A percentile compares a stretch with the other conserved stretches of the same genome.
Evolutionary conservation across 2,888 invertebrate genomes (phyloP).

Genomic region (Ophion costatus): DNA sequence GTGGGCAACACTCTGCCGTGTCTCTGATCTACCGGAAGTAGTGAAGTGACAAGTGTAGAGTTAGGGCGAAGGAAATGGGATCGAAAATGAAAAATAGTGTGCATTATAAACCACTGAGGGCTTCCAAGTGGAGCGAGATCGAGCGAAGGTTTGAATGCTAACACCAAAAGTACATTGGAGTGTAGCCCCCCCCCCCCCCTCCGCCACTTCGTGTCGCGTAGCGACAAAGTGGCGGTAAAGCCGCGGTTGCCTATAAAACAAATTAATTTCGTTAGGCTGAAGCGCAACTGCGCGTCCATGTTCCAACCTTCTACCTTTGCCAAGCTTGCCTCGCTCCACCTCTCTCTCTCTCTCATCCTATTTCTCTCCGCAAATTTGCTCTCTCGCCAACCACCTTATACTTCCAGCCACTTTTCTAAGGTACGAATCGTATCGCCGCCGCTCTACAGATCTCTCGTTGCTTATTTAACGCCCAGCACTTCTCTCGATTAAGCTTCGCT

Average conservation of each 20-base stretch:
- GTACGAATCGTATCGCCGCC: slow-evolving; percentile 37
- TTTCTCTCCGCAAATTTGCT: background rate
- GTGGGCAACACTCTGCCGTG: background rate
- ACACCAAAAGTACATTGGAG: slow-evolving; percentile 57
- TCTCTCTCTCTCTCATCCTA: background rate
- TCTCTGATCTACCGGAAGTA: background rate
- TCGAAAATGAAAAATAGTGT: background rate
- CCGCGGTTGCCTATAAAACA: slow-evolving; percentile 79
- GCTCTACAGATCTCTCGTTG: slow-evolving; percentile 40
- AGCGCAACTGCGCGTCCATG: slow-evolving; percentile 70
- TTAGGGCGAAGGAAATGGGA: background rate
- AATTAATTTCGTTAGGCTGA: slow-evolving; percentile 80
- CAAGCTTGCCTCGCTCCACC: slow-evolving; percentile 63
- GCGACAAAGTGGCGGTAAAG: slow-evolving; percentile 74
- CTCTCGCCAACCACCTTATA: slow-evolving; percentile 22
- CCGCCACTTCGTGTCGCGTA: slow-evolving; percentile 75
- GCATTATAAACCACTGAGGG: slow-evolving; percentile 35
- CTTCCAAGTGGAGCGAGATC: slow-evolving; percentile 38
- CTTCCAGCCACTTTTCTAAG: slow-evolving; percentile 51
- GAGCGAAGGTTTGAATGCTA: slow-evolving; percentile 62
- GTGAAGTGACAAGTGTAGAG: background rate
- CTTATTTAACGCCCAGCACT: slow-evolving; percentile 60
- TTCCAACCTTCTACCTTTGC: slow-evolving; percentile 71
- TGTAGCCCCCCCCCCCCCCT: slow-evolving; percentile 70
- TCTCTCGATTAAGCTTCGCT: slow-evolving; percentile 53